These are phyloP conservation scores for Bemisia tabaci DNA, from an alignment of 1,140 invertebrate genomes.

Conservation along the genomic window DNA sequence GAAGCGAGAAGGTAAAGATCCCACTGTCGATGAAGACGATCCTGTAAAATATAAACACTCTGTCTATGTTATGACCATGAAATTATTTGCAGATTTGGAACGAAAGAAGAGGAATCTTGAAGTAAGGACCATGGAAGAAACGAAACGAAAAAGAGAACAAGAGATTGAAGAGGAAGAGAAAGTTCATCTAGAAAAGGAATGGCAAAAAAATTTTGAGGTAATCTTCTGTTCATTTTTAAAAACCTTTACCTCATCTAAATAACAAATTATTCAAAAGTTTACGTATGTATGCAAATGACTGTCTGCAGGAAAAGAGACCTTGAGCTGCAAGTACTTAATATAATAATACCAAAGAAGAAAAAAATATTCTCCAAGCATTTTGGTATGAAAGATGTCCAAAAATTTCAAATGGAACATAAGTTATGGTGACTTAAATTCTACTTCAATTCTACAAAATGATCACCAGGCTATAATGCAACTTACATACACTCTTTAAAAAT, in stretches of 20 bases:
- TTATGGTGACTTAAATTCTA: no score
- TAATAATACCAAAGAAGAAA: slow-evolving; percentile 6
- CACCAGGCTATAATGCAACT: no score
- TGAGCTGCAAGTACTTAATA: neutral
- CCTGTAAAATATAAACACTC: slow-evolving; percentile 84
- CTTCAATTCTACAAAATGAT: no score
- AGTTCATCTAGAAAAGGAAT: slow-evolving; percentile 77
- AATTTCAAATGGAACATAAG: no score
- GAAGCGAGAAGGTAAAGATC: slow-evolving; percentile 77
- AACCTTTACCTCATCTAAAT: slow-evolving; percentile 9
- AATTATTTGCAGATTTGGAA: slow-evolving; percentile 95
- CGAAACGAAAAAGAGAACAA: slow-evolving; percentile 86
- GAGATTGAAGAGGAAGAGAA: slow-evolving; percentile 87
- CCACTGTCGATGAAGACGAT: slow-evolving; percentile 86
- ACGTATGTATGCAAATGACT: neutral
- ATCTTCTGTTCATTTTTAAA: no score
- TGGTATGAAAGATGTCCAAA: no score
- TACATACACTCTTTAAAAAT: no score
- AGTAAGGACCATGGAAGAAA: slow-evolving; percentile 79
- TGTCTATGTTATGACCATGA: slow-evolving; percentile 95
- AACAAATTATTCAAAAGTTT: neutral
- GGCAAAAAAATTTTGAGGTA: slow-evolving; percentile 96
- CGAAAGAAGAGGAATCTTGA: slow-evolving; percentile 66
- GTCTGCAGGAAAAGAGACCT: neutral
- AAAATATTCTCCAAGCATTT: no score